Conservation (phyloP, 2,888 invertebrate genomes). For the Galeruca laticollis region DNA sequence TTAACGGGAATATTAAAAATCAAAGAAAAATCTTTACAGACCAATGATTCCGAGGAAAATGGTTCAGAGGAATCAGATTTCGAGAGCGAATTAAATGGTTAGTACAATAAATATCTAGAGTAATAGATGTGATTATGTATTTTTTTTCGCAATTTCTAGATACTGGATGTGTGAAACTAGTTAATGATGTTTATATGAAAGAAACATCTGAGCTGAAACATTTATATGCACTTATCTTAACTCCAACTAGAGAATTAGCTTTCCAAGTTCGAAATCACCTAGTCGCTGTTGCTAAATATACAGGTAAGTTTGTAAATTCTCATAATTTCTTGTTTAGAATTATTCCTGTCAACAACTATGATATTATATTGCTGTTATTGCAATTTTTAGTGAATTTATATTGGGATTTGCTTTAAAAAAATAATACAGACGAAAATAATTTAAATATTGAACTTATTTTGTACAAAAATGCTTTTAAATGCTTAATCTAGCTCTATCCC, state of each 20-base stretch:
- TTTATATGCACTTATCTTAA: conserved; percentile 87
- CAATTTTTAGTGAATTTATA: too few species aligned
- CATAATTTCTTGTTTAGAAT: conserved; percentile 1
- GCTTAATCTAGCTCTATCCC: too few species aligned
- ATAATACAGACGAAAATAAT: too few species aligned
- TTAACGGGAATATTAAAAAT: conserved; percentile 83
- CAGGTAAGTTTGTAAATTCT: conserved; percentile 66
- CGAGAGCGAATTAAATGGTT: conserved; percentile 46
- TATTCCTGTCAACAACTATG: too few species aligned
- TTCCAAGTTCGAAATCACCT: conserved; percentile 94
- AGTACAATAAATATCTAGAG: neutral
- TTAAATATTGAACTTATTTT: too few species aligned
- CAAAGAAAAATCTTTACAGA: conserved; percentile 48
- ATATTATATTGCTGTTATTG: too few species aligned
- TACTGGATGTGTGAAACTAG: conserved; percentile 73
- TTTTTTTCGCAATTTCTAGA: conserved; percentile 58
- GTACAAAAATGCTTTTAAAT: too few species aligned
- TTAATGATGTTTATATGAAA: conserved; percentile 69
- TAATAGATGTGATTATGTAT: neutral
- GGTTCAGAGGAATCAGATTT: conserved; percentile 48
- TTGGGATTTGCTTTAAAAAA: too few species aligned
- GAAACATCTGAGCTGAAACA: conserved; percentile 64
- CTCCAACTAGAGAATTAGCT: conserved; percentile 96
- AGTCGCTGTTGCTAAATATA: conserved; percentile 81
- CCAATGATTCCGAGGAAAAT: neutral